These are phyloP conservation scores for Phoeniculus purpureus DNA, from an alignment of 2,797 vertebrate genomes.

Conservation along the genomic window DNA sequence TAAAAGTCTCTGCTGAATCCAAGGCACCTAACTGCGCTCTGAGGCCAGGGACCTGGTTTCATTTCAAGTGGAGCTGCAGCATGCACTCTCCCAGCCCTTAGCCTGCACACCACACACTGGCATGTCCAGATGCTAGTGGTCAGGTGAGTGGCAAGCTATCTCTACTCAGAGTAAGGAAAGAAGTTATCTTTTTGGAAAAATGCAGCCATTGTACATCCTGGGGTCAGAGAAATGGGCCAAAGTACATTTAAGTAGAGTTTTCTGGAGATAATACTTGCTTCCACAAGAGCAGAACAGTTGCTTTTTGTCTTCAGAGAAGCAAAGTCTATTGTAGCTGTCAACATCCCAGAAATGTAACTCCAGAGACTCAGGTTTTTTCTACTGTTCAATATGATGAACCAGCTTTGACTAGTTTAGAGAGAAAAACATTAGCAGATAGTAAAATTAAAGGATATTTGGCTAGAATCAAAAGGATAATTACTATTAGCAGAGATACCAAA, in stretches of 20 bases:
- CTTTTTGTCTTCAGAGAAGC: slow-evolving; percentile 32
- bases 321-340: background rate
- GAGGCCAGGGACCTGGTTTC: background rate
- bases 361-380: background rate
- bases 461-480: background rate
- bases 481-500: background rate
- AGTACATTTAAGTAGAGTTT: slow-evolving; percentile 33
- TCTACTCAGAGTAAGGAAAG: background rate
- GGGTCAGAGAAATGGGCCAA: background rate
- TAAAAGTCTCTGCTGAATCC: background rate
- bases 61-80: background rate
- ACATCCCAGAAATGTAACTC: background rate
- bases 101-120: accelerated
- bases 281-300: slow-evolving; percentile 38
- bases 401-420: background rate
- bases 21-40: background rate
- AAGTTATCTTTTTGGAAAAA: background rate
- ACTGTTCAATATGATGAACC: background rate
- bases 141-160: background rate
- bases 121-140: background rate
- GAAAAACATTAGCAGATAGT: background rate
- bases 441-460: background rate
- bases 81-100: background rate
- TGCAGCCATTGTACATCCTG: background rate
- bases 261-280: slow-evolving; percentile 12